Evolutionary conservation across 2,888 invertebrate genomes (phyloP).

Genomic region (Rhingia rostrata): DNA sequence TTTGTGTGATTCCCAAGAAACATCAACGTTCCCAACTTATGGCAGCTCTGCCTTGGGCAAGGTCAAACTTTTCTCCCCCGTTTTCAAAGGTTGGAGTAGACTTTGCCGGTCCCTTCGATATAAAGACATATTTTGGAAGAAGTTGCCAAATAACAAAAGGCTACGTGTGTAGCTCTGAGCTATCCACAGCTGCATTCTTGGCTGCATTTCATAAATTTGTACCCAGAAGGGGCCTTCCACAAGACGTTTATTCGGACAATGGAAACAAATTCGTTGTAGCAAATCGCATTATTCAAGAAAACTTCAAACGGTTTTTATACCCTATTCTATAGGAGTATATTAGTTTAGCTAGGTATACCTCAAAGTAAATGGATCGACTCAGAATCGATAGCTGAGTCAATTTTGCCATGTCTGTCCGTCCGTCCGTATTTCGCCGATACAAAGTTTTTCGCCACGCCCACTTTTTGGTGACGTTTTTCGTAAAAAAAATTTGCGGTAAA

Average conservation of each 20-base stretch:
- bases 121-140: slow-evolving; percentile 40
- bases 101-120: slow-evolving; percentile 59
- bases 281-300: neutral
- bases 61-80: slow-evolving; percentile 32
- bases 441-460: no score
- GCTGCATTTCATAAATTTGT: slow-evolving; percentile 40
- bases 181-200: no score
- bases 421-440: no score
- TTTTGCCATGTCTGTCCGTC: no score
- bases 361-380: no score
- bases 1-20: slow-evolving; percentile 40
- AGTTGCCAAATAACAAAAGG: slow-evolving; percentile 35
- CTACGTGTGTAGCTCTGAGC: slow-evolving; percentile 35
- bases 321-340: no score
- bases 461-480: no score
- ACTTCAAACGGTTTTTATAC: neutral
- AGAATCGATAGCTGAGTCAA: no score
- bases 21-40: slow-evolving; percentile 18
- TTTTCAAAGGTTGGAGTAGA: slow-evolving; percentile 52
- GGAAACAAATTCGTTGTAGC: slow-evolving; percentile 58
- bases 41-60: no score
- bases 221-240: slow-evolving; percentile 40
- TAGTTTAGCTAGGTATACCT: no score
- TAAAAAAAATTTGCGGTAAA: no score
- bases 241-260: slow-evolving; percentile 46